Conservation (phyloP, 2,888 invertebrate species). For the Stenichneumon culpator region DNA sequence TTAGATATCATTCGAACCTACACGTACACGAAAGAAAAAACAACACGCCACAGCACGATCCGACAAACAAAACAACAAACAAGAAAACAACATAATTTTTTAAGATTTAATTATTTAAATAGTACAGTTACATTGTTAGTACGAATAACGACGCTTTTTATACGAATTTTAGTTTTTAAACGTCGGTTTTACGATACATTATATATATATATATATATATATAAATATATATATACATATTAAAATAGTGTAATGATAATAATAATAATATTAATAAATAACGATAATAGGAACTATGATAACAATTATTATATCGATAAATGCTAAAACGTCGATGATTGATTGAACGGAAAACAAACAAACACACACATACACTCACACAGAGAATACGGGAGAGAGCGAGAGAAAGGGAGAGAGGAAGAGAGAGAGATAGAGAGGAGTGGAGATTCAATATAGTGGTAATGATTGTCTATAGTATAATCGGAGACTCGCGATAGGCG, state of each 20-base stretch:
- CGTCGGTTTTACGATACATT: conserved; percentile 81
- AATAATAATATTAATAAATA: conserved; percentile 68
- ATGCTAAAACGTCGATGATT: conserved; percentile 63
- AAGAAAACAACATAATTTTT: conserved; percentile 80
- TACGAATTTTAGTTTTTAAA: conserved; percentile 85
- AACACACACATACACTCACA: conserved; percentile 40
- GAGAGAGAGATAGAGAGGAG: conserved; percentile 48
- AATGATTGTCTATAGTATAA: conserved; percentile 83
- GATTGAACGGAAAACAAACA: conserved; percentile 60
- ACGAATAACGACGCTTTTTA: conserved; percentile 84
- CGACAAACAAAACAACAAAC: conserved; percentile 67
- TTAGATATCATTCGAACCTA: conserved; percentile 67
- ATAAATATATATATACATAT: conserved; percentile 63
- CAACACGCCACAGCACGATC: conserved; percentile 23
- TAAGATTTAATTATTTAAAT: conserved; percentile 83
- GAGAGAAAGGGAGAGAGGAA: conserved; percentile 45
- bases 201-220: conserved; percentile 47
- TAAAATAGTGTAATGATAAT: conserved; percentile 78
- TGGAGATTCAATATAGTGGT: conserved; percentile 67
- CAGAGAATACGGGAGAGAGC: too few species aligned
- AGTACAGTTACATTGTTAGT: conserved; percentile 81
- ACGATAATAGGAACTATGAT: conserved; percentile 74
- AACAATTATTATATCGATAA: conserved; percentile 78
- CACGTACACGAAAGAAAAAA: conserved; percentile 39
- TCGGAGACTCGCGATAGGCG: conserved; percentile 82